These are phyloP conservation scores for Bunonema sp. DNA, from an alignment of 2,888 invertebrate genomes.

Conservation along the genomic window DNA sequence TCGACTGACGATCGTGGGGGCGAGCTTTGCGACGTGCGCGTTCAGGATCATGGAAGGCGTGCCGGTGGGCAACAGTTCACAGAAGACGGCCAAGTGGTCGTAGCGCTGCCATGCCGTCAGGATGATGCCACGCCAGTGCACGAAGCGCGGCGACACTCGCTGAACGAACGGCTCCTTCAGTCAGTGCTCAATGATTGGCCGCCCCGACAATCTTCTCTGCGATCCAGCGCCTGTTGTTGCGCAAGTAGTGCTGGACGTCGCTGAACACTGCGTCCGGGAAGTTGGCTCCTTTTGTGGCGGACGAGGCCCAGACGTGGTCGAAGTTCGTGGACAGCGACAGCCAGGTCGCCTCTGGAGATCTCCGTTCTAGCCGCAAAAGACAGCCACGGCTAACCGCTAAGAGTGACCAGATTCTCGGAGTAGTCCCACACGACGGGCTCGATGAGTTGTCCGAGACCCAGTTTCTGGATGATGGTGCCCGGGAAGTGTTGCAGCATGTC, in stretches of 20 bases:
- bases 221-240: slow-evolving; percentile 48
- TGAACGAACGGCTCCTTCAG: not conserved
- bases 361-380: not conserved
- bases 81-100: slow-evolving; percentile 48
- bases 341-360: slow-evolving; percentile 16
- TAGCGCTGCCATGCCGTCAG: slow-evolving; percentile 50
- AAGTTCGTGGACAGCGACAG: slow-evolving; percentile 55
- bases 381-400: slow-evolving; percentile 9
- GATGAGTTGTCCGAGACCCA: slow-evolving; percentile 15
- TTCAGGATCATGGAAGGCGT: slow-evolving; percentile 28
- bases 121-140: slow-evolving; percentile 41
- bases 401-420: slow-evolving; percentile 26
- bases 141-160: not conserved
- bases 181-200: not conserved
- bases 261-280: slow-evolving; percentile 36
- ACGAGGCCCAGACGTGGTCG: slow-evolving; percentile 59
- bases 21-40: too few relatives aligned
- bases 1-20: too few relatives aligned
- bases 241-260: slow-evolving; percentile 46
- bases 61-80: slow-evolving; percentile 47
- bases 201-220: slow-evolving; percentile 12
- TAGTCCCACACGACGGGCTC: slow-evolving; percentile 38
- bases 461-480: slow-evolving; percentile 10
- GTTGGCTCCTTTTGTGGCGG: slow-evolving; percentile 49
- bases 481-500: slow-evolving; percentile 57